Evolutionary conservation across 2,888 invertebrate genomes (phyloP).

Genomic region (Heliconius erato): DNA sequence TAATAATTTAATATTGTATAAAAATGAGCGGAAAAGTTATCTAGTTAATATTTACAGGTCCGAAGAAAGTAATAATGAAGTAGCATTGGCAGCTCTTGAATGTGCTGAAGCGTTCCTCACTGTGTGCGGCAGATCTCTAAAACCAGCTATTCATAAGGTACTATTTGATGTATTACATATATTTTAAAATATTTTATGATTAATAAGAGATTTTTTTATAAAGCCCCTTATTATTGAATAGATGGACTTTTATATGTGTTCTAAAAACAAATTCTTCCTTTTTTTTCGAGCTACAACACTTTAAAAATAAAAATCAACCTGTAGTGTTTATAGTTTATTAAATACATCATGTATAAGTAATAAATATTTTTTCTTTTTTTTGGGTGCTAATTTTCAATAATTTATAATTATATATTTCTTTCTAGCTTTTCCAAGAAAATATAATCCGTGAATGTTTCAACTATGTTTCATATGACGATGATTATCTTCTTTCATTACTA

Average conservation of each 20-base stretch:
- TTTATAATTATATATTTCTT: too few species aligned
- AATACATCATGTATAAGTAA: too few species aligned
- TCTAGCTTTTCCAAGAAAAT: conserved; percentile 72
- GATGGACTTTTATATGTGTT: too few species aligned
- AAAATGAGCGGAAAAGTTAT: background rate
- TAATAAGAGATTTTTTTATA: too few species aligned
- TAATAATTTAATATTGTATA: background rate
- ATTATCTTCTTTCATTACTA: conserved; percentile 58
- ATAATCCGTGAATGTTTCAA: conserved; percentile 70
- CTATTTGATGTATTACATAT: background rate
- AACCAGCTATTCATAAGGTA: conserved; percentile 74
- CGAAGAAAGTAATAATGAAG: conserved; percentile 67
- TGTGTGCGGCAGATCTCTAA: conserved; percentile 75
- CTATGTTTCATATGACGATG: conserved; percentile 50
- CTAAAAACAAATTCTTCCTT: too few species aligned
- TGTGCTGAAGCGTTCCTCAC: conserved; percentile 72
- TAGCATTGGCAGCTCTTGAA: conserved; percentile 72
- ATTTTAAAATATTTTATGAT: too few species aligned
- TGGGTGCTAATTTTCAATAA: too few species aligned
- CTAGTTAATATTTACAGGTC: conserved; percentile 58
- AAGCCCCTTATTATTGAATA: too few species aligned
- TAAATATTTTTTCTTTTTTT: too few species aligned
- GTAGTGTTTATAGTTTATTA: too few species aligned
- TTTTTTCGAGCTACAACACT: too few species aligned
- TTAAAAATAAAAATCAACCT: too few species aligned